Conservation (phyloP, 2,113 vertebrate species). For the Peucedramus taeniatus region DNA sequence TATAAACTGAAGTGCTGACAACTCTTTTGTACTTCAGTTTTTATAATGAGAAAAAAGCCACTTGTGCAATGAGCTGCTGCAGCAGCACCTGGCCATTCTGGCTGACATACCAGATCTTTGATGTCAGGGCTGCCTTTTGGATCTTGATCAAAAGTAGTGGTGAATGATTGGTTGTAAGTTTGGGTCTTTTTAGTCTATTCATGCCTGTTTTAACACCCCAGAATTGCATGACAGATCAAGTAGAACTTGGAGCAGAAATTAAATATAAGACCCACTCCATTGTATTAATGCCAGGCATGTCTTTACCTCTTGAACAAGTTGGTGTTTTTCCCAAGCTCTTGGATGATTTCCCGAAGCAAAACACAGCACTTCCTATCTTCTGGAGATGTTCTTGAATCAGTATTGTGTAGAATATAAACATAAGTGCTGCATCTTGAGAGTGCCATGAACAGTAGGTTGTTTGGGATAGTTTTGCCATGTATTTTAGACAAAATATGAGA, state of each 20-base stretch:
- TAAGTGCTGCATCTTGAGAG: not conserved
- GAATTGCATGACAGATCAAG: not conserved
- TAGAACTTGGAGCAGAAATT: not conserved
- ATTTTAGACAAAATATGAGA: not conserved
- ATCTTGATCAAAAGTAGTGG: not conserved
- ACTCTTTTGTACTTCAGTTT: not conserved
- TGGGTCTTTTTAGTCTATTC: not conserved
- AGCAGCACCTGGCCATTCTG: not conserved
- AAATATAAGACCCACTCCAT: accelerated
- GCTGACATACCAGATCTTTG: not conserved
- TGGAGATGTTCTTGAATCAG: not conserved
- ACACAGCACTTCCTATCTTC: not conserved
- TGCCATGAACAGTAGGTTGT: not conserved
- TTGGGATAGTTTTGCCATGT: not conserved
- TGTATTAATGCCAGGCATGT: not conserved
- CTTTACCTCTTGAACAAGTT: not conserved
- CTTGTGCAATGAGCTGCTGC: not conserved
- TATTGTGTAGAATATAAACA: not conserved
- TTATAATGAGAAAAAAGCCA: not conserved
- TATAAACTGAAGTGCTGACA: not conserved
- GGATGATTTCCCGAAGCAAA: not conserved
- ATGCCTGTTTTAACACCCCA: not conserved
- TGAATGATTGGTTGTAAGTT: not conserved
- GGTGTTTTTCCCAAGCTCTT: not conserved
- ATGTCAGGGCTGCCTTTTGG: not conserved